Conservation (phyloP, 2,797 vertebrate species). For the Amblyopsis hoosieri region DNA sequence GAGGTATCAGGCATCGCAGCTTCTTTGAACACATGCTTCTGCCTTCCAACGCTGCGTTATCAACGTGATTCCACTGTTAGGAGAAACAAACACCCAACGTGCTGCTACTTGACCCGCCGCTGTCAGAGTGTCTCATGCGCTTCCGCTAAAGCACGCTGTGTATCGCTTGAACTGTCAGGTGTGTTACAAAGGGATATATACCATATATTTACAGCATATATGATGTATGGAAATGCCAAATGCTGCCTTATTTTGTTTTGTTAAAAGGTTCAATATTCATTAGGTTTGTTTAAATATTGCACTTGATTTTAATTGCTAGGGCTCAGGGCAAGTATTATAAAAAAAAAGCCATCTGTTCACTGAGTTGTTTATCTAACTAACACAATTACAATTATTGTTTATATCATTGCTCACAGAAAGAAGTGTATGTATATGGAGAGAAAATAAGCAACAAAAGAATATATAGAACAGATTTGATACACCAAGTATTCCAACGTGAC, state of each 20-base stretch:
- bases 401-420: constrained; percentile 55
- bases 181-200: constrained; percentile 68
- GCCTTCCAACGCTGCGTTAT: constrained; percentile 55
- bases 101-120: constrained; percentile 46
- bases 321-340: constrained; percentile 25
- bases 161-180: constrained; percentile 70
- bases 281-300: constrained; percentile 43
- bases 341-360: constrained; percentile 59
- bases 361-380: constrained; percentile 26
- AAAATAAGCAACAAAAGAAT: constrained; percentile 54
- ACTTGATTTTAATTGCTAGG: constrained; percentile 41
- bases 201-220: constrained; percentile 65
- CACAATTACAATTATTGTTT: constrained; percentile 53
- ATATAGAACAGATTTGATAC: constrained; percentile 53
- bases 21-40: constrained; percentile 54
- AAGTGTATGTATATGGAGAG: constrained; percentile 55
- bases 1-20: constrained; percentile 46
- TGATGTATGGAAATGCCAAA: constrained; percentile 78
- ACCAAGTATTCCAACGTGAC: constrained; percentile 68
- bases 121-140: constrained; percentile 48
- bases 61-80: constrained; percentile 41
- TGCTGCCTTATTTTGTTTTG: constrained; percentile 77
- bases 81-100: constrained; percentile 50
- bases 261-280: constrained; percentile 32
- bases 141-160: constrained; percentile 57